Conservation (phyloP, 2,888 invertebrate species). For the Ochropacha duplaris region DNA sequence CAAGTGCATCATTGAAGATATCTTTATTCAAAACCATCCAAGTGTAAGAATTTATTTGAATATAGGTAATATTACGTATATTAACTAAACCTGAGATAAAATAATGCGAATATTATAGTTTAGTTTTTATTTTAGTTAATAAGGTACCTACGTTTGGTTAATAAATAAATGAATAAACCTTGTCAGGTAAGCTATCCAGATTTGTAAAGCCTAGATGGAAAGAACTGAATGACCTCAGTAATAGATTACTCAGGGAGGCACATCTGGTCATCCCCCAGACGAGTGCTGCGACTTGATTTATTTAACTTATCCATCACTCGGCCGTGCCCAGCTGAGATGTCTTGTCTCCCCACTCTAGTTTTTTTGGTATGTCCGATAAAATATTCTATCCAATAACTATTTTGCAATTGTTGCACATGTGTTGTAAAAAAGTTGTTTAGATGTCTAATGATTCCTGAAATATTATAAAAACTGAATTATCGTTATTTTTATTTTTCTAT, state of each 20-base stretch:
- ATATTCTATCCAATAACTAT: slow-evolving; percentile 29
- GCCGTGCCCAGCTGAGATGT: slow-evolving; percentile 63
- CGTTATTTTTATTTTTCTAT: too few species aligned
- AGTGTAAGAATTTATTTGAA: too few species aligned
- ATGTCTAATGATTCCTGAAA: too few species aligned
- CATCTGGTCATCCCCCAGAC: slow-evolving; percentile 62
- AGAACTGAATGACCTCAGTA: slow-evolving; percentile 51
- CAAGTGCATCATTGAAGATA: too few species aligned
- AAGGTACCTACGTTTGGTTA: too few species aligned
- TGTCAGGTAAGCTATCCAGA: neutral
- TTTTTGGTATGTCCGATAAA: slow-evolving; percentile 47
- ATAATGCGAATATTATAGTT: too few species aligned
- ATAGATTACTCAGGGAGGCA: slow-evolving; percentile 54
- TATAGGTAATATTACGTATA: too few species aligned
- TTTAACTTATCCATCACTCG: slow-evolving; percentile 73
- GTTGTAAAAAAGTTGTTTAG: neutral
- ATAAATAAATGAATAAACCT: too few species aligned
- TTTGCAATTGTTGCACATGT: slow-evolving; percentile 21
- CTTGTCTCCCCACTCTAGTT: slow-evolving; percentile 59
- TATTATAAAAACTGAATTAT: too few species aligned
- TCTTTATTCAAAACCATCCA: too few species aligned
- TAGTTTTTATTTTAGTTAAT: too few species aligned
- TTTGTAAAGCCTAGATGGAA: slow-evolving; percentile 21
- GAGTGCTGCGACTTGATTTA: slow-evolving; percentile 75
- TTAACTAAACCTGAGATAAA: too few species aligned